phyloP scores from a whole-genome alignment of 2,113 vertebrate species.

The Choloepus hoffmanni region DNA sequence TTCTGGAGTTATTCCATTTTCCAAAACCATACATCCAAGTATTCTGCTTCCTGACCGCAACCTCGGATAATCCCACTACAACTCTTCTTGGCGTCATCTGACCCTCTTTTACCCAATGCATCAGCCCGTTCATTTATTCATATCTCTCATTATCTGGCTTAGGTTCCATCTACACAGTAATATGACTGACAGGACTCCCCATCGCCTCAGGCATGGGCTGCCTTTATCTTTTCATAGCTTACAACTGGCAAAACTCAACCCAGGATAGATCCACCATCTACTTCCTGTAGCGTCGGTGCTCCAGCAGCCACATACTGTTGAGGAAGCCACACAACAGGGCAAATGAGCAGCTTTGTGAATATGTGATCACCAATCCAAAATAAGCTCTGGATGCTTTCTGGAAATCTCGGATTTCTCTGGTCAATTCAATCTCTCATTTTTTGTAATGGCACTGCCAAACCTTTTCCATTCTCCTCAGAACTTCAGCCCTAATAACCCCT shows the following conservation, averaged over 20 bases:
- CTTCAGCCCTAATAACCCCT: not conserved
- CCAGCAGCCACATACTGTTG: not conserved
- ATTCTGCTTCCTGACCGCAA: not conserved
- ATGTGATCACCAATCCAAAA: not conserved
- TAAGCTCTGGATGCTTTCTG: not conserved
- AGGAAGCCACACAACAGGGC: not conserved
- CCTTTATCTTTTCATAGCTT: not conserved
- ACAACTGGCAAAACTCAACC: not conserved
- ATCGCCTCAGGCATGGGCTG: not conserved
- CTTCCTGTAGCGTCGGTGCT: not conserved
- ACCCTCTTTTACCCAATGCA: not conserved
- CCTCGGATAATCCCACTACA: not conserved
- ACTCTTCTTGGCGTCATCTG: not conserved
- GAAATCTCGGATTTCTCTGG: not conserved
- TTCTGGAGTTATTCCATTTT: not conserved
- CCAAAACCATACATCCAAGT: not conserved
- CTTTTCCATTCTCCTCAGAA: not conserved
- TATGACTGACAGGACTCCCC: not conserved
- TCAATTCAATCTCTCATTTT: not conserved
- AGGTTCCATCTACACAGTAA: not conserved
- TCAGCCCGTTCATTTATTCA: not conserved
- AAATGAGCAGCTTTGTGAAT: not conserved
- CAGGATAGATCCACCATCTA: not conserved
- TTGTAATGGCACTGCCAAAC: not conserved
- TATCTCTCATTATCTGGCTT: not conserved